Evolutionary conservation across 2,888 invertebrate genomes (phyloP).

Genomic region (Venustoraphidia nigricollis): DNA sequence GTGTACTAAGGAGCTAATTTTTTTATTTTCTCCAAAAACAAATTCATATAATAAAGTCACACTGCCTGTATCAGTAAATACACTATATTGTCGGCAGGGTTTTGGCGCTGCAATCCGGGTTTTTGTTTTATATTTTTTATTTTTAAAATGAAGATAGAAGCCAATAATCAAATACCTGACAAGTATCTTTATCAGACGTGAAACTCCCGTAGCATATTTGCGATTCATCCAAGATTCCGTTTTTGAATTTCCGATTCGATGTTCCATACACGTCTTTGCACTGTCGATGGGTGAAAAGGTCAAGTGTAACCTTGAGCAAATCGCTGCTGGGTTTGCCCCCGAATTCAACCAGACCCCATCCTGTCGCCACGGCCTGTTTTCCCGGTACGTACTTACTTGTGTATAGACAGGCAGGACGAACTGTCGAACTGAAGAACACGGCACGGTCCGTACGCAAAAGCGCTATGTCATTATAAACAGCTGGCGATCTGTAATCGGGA

Average conservation of each 20-base stretch:
- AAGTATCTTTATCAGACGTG: conserved; percentile 27
- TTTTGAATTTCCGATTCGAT: conserved; percentile 12
- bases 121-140: too few relatives aligned
- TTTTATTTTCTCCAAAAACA: too few relatives aligned
- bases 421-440: conserved; percentile 15
- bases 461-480: conserved; percentile 31
- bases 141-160: too few relatives aligned
- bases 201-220: conserved; percentile 34
- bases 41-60: too few relatives aligned
- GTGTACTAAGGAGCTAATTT: too few relatives aligned
- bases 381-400: conserved; percentile 18
- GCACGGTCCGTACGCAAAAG: conserved; percentile 23
- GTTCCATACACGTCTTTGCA: conserved; percentile 19
- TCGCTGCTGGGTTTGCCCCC: conserved; percentile 18
- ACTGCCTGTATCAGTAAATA: too few relatives aligned
- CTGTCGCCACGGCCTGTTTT: conserved; percentile 35
- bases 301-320: conserved; percentile 30
- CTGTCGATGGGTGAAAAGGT: conserved; percentile 14
- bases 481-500: conserved; percentile 22
- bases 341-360: conserved; percentile 27
- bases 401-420: conserved; percentile 17
- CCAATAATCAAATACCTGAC: conserved; percentile 19
- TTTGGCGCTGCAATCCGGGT: too few relatives aligned
- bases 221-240: conserved; percentile 25
- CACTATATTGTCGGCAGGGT: too few relatives aligned